Conservation (phyloP, 2,888 invertebrate genomes). For the Uloborus plumipes region DNA sequence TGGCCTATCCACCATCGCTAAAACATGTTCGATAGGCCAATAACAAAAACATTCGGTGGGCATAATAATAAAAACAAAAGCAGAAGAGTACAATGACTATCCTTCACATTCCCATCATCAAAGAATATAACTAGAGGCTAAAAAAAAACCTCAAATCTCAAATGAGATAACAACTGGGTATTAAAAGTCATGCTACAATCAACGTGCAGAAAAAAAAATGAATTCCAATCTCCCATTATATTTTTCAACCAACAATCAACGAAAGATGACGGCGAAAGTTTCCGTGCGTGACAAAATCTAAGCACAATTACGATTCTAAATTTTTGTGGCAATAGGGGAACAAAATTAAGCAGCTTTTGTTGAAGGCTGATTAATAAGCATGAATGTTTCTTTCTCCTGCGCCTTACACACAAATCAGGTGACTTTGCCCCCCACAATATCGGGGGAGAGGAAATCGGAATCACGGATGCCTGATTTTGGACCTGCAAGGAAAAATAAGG, state of each 20-base stretch:
- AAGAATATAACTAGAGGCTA: no score
- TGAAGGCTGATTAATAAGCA: neutral
- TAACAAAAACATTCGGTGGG: no score
- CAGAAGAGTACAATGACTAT: no score
- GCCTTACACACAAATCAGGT: constrained; percentile 27
- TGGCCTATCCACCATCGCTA: no score
- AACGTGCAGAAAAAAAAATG: no score
- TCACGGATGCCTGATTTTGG: constrained; percentile 42
- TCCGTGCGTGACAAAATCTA: constrained; percentile 51
- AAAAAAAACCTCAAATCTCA: no score
- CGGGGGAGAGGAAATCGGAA: constrained; percentile 13
- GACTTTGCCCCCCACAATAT: neutral
- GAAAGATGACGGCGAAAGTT: constrained; percentile 16
- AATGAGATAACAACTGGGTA: no score
- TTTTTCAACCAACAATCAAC: neutral
- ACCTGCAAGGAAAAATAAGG: neutral
- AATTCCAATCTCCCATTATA: no score
- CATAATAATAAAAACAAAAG: no score
- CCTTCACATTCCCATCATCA: no score
- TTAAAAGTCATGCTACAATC: no score
- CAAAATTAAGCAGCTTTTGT: neutral
- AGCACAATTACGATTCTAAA: constrained; percentile 27
- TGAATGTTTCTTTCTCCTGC: neutral
- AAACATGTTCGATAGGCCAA: no score
- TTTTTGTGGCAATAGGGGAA: constrained; percentile 24